These are phyloP conservation scores for Eilema depressum DNA, from an alignment of 2,888 invertebrate species.

Conservation along the genomic window DNA sequence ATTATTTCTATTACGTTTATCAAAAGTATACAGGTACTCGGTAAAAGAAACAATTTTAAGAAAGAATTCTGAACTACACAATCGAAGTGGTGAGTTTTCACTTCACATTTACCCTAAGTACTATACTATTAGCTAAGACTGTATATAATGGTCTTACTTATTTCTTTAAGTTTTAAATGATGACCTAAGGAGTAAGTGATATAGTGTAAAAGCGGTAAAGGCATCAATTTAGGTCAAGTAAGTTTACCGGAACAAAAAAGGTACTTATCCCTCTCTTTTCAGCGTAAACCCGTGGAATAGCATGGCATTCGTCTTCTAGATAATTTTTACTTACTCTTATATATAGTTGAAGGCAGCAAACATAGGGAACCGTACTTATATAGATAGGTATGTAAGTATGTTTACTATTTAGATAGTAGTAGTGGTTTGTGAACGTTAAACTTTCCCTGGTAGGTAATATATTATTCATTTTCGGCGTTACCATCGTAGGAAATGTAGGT, in stretches of 20 bases:
- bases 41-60: too few species aligned
- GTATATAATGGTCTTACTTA: not conserved
- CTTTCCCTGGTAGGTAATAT: not conserved
- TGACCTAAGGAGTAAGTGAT: not conserved
- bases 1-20: too few species aligned
- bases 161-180: not conserved
- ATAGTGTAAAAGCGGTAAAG: not conserved
- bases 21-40: too few species aligned
- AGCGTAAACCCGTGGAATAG: not conserved
- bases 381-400: too few species aligned
- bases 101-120: not conserved
- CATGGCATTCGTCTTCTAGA: not conserved
- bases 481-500: too few species aligned
- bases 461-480: too few species aligned
- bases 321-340: not conserved
- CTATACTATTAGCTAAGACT: not conserved
- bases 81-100: too few species aligned
- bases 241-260: conserved; percentile 1
- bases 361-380: not conserved
- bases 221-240: not conserved
- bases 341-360: not conserved
- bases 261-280: conserved; percentile 4
- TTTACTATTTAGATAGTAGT: not conserved
- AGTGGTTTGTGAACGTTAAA: not conserved
- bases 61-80: too few species aligned